These are phyloP conservation scores for Incurvaria masculella DNA, from an alignment of 2,888 invertebrate genomes.

Conservation along the genomic window DNA sequence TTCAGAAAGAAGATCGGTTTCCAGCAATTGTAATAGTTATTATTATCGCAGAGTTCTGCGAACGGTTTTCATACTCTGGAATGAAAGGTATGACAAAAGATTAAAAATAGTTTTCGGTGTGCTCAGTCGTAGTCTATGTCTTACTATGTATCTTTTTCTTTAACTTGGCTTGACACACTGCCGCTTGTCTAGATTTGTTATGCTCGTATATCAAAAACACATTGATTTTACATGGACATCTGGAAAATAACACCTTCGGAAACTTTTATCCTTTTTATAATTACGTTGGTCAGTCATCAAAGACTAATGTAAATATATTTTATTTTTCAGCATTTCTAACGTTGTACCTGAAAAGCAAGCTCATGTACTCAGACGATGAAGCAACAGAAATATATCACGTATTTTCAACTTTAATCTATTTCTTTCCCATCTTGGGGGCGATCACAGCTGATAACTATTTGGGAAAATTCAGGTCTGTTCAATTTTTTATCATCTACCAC, in stretches of 20 bases:
- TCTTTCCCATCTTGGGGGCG: constrained; percentile 75
- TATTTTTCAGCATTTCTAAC: constrained; percentile 66
- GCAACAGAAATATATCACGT: constrained; percentile 73
- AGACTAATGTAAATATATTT: constrained; percentile 4
- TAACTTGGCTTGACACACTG: constrained; percentile 5
- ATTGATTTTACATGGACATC: no score
- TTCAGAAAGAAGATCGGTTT: constrained; percentile 44
- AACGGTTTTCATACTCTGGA: constrained; percentile 93
- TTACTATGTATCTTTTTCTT: not conserved
- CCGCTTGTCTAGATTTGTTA: no score
- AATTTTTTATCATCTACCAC: constrained; percentile 4
- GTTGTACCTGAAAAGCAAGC: constrained; percentile 65
- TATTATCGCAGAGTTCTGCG: constrained; percentile 92
- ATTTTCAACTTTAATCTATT: constrained; percentile 71
- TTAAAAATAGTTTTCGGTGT: not conserved
- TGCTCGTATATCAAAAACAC: no score
- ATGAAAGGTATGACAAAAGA: constrained; percentile 71
- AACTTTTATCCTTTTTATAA: no score
- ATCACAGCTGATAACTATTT: constrained; percentile 76
- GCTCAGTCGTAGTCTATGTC: not conserved
- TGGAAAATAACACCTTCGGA: no score
- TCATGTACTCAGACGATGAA: constrained; percentile 59
- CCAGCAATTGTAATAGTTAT: constrained; percentile 88
- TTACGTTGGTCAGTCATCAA: no score
- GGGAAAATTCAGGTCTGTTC: constrained; percentile 67